Evolutionary conservation across 37 sponge, comb jelly and placozoan genomes (phyloP).

Genomic region (Sycon ciliatum): DNA sequence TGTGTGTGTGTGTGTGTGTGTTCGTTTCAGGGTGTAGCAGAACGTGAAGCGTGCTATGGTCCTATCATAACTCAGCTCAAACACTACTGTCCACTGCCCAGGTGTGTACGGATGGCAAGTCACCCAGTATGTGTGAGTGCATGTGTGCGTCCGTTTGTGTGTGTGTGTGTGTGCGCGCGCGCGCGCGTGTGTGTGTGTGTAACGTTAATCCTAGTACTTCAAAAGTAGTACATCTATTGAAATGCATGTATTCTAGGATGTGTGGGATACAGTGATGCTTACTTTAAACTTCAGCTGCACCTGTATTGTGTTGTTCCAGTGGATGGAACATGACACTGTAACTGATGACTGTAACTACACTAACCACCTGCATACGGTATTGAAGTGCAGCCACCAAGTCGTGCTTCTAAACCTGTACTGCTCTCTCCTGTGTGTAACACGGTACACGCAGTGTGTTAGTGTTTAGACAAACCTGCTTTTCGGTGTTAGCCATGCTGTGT

Average conservation of each 20-base stretch:
- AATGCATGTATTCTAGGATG: no score
- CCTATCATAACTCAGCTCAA: conserved; percentile 79
- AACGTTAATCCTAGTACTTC: background rate
- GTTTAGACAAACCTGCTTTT: no score
- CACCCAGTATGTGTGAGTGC: conserved; percentile 27
- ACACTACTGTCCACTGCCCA: conserved; percentile 52
- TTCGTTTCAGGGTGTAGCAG: conserved; percentile 59
- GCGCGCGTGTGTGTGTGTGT: background rate
- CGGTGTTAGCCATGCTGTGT: no score
- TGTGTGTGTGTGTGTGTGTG: conserved; percentile 42
- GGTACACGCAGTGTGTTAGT: no score
- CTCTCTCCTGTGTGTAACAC: no score
- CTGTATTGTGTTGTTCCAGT: background rate
- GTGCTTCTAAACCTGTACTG: no score
- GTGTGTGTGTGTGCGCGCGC: conserved; percentile 24
- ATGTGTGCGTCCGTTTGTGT: conserved; percentile 24
- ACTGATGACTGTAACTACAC: no score
- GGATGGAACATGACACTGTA: no score
- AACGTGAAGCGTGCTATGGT: conserved; percentile 71
- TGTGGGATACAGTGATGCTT: no score
- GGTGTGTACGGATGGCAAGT: conserved; percentile 44
- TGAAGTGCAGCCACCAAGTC: no score
- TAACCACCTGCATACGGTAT: no score
- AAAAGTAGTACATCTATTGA: no score
- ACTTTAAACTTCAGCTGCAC: background rate